Base-by-base conservation (phyloP, 2,797 vertebrate species). In the Prunella strophiata region DNA sequence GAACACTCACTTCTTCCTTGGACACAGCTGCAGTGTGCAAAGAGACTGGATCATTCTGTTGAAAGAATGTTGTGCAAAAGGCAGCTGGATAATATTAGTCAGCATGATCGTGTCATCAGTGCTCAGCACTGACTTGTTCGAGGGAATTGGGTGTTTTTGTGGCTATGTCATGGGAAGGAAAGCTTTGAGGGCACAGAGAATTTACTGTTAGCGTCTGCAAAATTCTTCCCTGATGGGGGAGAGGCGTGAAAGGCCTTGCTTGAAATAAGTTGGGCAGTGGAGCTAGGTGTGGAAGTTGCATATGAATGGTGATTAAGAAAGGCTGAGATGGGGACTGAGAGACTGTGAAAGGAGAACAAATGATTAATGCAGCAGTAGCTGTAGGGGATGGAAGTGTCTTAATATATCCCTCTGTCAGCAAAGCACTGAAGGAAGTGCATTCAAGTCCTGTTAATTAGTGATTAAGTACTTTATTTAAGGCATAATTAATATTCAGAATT, bases 61-160 rank as follows among this genome's bases (percentile, higher is more conserved):
- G 57, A n/a, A 79, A 59, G 61, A 85, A 40, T 40, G 78, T 52
- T 48, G 79, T 50, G 50, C 50, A n/a, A 52, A 78, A 85, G 88
- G 59, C 89, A 88, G 68, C 68, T 93, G 95, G 89, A 54, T 91
- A 77, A 74, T 88, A 71, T 91, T 80, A 92, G 96, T 94, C 89
- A 93, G 78, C 21, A 0, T 22, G 61, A 45, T 43, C 34, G 9
- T 12, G 58, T 94, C 91, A 87, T 82, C 59, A 21, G 43, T 59
- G 59, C 70, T 76, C 68, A 67, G 62, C 1, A 23, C 51, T 4
- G 48, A 48, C 62, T 83, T 34, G 34, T 74, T 89, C 4, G 3
- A 30, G 38, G 38, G 36, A 3, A 7, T 34, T 75, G 66, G 17
- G 66, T 91, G 32, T 57, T 95, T 94, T 51, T 74, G 50, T 65